These are phyloP conservation scores for Sinocyclocheilus grahami DNA, from an alignment of 2,113 vertebrate species.

Conservation along the genomic window DNA sequence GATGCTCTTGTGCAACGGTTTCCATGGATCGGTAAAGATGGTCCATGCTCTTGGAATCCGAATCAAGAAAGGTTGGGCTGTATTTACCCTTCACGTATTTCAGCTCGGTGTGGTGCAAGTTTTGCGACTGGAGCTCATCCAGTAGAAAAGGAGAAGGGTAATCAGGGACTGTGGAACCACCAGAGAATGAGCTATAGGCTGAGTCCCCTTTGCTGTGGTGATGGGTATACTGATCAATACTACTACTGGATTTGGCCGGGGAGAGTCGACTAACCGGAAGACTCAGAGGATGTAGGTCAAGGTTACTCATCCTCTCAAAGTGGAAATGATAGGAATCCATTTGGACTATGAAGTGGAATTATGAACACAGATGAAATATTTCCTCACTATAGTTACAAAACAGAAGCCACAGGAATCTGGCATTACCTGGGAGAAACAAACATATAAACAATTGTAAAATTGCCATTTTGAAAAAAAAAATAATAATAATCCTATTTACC, in stretches of 20 bases:
- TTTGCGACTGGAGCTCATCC: conserved; percentile 73
- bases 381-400: conserved; percentile 1
- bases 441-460: background rate
- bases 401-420: background rate
- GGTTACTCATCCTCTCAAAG: conserved; percentile 75
- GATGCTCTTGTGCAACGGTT: conserved; percentile 63
- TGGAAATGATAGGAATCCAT: conserved; percentile 78
- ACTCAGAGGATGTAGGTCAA: conserved; percentile 72
- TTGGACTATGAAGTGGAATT: conserved; percentile 34
- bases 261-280: conserved; percentile 65
- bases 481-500: background rate
- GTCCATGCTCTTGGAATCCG: conserved; percentile 67
- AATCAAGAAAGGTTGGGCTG: conserved; percentile 64
- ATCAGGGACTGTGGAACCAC: conserved; percentile 80
- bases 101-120: conserved; percentile 67
- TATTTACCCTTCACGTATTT: conserved; percentile 70
- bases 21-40: conserved; percentile 66
- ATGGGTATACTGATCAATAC: conserved; percentile 75
- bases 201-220: conserved; percentile 84
- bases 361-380: conserved; percentile 19
- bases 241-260: conserved; percentile 71
- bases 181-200: conserved; percentile 92
- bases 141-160: conserved; percentile 65
- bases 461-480: background rate
- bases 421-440: conserved; percentile 2